phyloP scores from a whole-genome alignment of 2,113 vertebrate genomes.

The Chloropsis cyanopogon region DNA sequence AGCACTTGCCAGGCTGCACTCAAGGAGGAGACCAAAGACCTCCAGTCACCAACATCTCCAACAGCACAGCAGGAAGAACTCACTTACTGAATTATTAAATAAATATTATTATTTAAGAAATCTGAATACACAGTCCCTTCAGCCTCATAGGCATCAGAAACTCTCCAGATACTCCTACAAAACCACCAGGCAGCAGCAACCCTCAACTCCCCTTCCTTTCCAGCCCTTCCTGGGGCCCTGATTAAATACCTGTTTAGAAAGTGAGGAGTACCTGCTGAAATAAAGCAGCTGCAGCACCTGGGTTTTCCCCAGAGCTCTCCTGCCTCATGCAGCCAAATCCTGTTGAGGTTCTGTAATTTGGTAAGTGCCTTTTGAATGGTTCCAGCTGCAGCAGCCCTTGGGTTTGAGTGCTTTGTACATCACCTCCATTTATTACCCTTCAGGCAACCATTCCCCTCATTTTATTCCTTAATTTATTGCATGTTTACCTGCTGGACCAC shows the following conservation, averaged over 20 bases:
- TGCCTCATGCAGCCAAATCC: background rate
- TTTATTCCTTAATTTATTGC: background rate
- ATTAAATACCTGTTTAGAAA: background rate
- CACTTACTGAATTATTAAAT: too few relatives aligned
- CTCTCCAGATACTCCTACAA: background rate
- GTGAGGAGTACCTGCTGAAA: background rate
- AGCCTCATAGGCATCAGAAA: rapidly evolving
- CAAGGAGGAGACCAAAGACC: background rate
- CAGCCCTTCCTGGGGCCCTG: background rate
- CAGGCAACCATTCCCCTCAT: background rate
- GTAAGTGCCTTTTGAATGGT: background rate
- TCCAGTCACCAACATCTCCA: background rate
- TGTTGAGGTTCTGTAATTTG: background rate
- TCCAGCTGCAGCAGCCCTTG: constrained; percentile 14
- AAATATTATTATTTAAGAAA: background rate
- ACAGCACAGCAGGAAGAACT: background rate
- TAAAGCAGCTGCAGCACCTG: constrained; percentile 30
- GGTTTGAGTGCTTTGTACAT: background rate
- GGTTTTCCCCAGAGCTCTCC: constrained; percentile 4
- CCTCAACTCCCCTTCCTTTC: rapidly evolving
- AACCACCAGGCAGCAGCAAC: rapidly evolving
- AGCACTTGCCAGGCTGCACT: background rate
- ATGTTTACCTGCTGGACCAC: background rate
- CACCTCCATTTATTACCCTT: background rate
- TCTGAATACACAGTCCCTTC: rapidly evolving